phyloP scores from a whole-genome alignment of 2,113 vertebrate genomes.

The Ramphastos sulfuratus region DNA sequence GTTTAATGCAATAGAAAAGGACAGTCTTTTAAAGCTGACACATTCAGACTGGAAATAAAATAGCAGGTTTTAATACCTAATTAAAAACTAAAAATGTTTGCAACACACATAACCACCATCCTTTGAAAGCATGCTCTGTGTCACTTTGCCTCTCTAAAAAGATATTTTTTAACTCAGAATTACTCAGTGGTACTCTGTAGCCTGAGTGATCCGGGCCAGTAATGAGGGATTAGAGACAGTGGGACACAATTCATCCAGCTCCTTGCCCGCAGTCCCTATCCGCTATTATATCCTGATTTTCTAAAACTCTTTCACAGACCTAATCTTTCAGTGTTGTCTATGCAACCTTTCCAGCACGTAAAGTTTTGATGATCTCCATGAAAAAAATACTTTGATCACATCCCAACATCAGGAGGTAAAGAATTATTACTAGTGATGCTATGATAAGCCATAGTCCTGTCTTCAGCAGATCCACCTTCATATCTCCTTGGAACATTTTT shows the following conservation, averaged over 20 bases:
- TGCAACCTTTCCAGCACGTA: not conserved
- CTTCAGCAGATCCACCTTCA: not conserved
- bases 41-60: not conserved
- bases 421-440: not conserved
- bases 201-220: not conserved
- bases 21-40: not conserved
- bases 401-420: not conserved
- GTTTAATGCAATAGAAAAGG: not conserved
- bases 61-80: not conserved
- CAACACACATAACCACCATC: not conserved
- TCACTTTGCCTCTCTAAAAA: not conserved
- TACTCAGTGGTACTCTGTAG: not conserved
- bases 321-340: not conserved
- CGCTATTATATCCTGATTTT: not conserved
- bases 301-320: not conserved
- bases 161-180: not conserved
- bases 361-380: not conserved
- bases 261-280: not conserved
- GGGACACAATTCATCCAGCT: not conserved
- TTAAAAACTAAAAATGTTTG: not conserved
- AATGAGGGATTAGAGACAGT: not conserved
- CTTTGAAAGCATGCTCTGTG: not conserved
- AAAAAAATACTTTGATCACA: not conserved
- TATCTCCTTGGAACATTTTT: not conserved
- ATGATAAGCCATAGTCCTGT: not conserved